Base-by-base conservation (phyloP, 2,797 vertebrate genomes). In the Trachurus trachurus region DNA sequence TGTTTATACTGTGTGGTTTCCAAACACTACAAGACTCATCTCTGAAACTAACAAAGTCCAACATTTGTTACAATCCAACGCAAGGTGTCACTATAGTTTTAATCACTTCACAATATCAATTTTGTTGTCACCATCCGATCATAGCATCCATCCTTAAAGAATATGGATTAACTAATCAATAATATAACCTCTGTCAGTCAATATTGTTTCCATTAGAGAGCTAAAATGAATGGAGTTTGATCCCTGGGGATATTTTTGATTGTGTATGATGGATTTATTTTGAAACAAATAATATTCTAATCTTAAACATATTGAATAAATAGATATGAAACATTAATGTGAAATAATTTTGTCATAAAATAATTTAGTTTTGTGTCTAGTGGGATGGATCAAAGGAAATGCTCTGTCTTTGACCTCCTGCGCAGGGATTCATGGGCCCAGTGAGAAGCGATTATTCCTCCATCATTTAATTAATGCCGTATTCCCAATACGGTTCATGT, bases 401-500 rank as follows among this genome's bases (percentile, higher is more conserved):
- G 40, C 49, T 70, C 45, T 58, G 21, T 52, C 39, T 69, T 39
- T 68, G 83, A 86, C 76, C 82, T 21, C 45, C 64, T 45, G 10
- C 22, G 49, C 56, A 2, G 57, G 16, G 47, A 73, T 17, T 34
- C 62, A 37, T 29, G 34, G 31, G 67, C 59, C 66, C 69, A 11
- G 19, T 3, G 75, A 74, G 79, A 70, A 50, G 75, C 11, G 26
- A 83, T 79, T 61, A 86, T 65, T 74, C 68, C 57, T 78, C 80
- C 58, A 68, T 79, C 53, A 29, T 64, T 70, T 83, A 71, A 86
- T 75, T 79, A 84, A 80, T 47, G 45, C 16, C 59, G 34, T 19
- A 74, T 71, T 52, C 2, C 13, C 75, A 61, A 69, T 50, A 74
- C 57, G 75, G 72, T 87, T 87, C 78, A 88, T 80, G 84, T 82